phyloP scores from a whole-genome alignment of 2,113 vertebrate species.

The Ibidorhyncha struthersii region DNA sequence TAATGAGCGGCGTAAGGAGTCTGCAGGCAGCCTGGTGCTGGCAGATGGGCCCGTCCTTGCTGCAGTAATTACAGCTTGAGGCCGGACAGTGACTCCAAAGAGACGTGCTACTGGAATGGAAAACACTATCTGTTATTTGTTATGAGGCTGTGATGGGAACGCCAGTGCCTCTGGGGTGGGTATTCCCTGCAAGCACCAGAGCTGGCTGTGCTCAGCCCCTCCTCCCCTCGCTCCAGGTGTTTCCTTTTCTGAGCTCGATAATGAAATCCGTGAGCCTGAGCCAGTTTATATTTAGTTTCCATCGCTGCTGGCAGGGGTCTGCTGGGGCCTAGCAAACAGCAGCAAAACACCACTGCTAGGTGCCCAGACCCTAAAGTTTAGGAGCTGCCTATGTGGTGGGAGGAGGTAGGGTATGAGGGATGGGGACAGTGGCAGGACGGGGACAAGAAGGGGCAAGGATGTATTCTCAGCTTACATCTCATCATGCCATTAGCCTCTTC shows the following conservation, averaged over 20 bases:
- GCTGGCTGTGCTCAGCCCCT: background rate
- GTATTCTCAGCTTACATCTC: background rate
- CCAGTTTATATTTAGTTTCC: conserved; percentile 50
- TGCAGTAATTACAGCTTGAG: background rate
- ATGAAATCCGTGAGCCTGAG: background rate
- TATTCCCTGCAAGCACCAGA: background rate
- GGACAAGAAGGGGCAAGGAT: background rate
- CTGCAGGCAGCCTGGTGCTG: background rate
- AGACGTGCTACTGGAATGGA: background rate
- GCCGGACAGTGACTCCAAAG: background rate
- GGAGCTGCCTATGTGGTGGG: background rate
- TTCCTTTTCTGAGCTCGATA: conserved; percentile 58
- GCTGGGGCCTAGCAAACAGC: background rate
- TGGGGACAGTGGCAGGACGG: background rate
- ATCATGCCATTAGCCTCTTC: background rate
- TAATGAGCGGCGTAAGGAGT: accelerated
- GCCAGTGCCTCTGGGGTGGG: background rate
- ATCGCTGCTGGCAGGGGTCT: background rate
- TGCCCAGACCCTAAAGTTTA: background rate
- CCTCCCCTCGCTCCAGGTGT: conserved; percentile 57
- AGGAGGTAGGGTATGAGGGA: background rate
- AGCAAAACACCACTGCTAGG: background rate
- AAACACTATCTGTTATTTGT: background rate
- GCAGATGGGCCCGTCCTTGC: background rate
- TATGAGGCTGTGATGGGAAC: background rate